Evolutionary conservation across 2,797 vertebrate genomes (phyloP), one percentile per base, ranked within the genome.

Genomic region (Hylomyscus alleni): DNA sequence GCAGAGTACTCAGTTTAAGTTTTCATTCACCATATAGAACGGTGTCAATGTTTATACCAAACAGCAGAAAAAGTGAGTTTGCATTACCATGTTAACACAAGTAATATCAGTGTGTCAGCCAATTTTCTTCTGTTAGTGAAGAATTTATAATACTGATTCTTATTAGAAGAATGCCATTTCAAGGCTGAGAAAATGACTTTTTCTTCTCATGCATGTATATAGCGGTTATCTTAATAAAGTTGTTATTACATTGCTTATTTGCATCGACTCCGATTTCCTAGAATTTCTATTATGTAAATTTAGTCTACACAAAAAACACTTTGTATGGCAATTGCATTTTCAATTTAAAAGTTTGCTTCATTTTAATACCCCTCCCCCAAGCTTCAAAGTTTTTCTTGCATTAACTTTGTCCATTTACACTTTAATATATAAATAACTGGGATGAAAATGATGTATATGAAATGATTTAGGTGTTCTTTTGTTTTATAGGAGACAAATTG

Each of bases 191-290:
- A 98, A 98, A 96, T 86, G 40, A 0, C 0, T 94, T 97, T 81
- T 65, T 97, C 92, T 87, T n/a, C 44, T 52, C 47, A 76, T 97
- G 31, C 34, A 88, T 97, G 50, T 89, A 89, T 95, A 69, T 89
- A 69, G 81, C 92, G 93, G 95, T 34, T 97, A 89, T 98, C 97
- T 98, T 95, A 97, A 96, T 97, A 98, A 97, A 92, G n/a, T 54
- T 98, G 96, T 97, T 97, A 89, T 97, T 98, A 78, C 58, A 91
- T 34, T 97, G 58, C 62, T 50, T 98, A 94, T 98, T 98, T 98
- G 96, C 84, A 93, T 97, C 97, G 77, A 97, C 95, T 98, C 95
- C 95, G 89, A 47, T 93, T 62, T 89, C 91, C 87, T 94, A 95
- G 72, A 78, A 97, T 97, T 97, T 94, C 91, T 76, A 88, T 97